Percentiles rank a stretch among this genome's conserved stretches.
Evolutionary conservation across 2,888 invertebrate species (phyloP).

Genomic region (Gandaritis pyraliata): DNA sequence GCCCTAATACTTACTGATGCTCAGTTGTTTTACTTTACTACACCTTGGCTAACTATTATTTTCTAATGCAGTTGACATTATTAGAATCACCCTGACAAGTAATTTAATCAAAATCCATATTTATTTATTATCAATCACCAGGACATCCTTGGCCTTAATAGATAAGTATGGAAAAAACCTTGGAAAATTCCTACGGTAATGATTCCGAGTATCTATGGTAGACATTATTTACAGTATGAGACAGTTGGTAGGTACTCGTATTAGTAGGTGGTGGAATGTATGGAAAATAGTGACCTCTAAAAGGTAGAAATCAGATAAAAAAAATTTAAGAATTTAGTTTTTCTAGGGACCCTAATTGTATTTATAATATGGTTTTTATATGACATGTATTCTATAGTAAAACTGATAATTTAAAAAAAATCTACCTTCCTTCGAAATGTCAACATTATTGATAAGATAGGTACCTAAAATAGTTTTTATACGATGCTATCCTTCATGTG

Average conservation of each 20-base stretch:
- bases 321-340: no score
- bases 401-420: no score
- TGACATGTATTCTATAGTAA: no score
- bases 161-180: conserved; percentile 37
- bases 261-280: conserved; percentile 9
- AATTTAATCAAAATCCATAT: not conserved
- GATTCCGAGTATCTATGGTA: conserved; percentile 14
- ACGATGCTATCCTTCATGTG: conserved; percentile 30
- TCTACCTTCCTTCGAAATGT: conserved; percentile 35
- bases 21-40: not conserved
- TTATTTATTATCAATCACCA: conserved; percentile 12
- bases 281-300: conserved; percentile 37
- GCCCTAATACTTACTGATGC: no score
- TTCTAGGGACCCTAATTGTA: no score
- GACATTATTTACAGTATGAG: conserved; percentile 11
- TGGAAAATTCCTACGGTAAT: conserved; percentile 16
- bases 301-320: no score
- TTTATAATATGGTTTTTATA: no score
- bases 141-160: conserved; percentile 38
- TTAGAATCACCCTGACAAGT: no score
- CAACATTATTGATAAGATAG: conserved; percentile 31
- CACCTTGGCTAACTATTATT: not conserved
- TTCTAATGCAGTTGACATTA: no score
- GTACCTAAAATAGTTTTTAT: conserved; percentile 20
- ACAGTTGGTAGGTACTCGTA: not conserved